A percentile compares a stretch with the other conserved stretches of the same genome.
Evolutionary conservation across 2,888 invertebrate species (phyloP).

Genomic region (Andrena bicolor): DNA sequence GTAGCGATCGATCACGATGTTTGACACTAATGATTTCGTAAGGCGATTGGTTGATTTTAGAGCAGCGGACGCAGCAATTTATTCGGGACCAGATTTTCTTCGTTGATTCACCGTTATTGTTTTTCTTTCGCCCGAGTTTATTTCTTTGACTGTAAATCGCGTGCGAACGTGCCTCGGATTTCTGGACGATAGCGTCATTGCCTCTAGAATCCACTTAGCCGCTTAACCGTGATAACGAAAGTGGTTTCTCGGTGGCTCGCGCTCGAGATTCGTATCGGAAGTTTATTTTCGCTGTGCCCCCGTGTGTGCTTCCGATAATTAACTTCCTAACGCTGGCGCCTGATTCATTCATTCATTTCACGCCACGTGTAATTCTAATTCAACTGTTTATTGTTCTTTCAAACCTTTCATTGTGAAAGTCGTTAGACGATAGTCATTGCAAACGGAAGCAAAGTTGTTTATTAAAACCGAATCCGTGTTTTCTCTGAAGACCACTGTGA

Average conservation of each 20-base stretch:
- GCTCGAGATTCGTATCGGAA: slow-evolving; percentile 22
- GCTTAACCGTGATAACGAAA: slow-evolving; percentile 50
- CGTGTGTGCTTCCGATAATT: slow-evolving; percentile 20
- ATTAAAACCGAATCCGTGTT: neutral
- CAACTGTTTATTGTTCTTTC: neutral
- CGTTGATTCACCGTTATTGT: neutral
- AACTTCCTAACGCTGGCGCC: slow-evolving; percentile 7
- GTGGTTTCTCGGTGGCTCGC: slow-evolving; percentile 12
- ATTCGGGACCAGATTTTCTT: neutral
- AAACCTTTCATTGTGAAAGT: neutral
- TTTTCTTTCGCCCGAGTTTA: slow-evolving; percentile 12
- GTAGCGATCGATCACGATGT: neutral
- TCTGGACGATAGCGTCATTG: slow-evolving; percentile 42
- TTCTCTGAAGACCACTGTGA: neutral
- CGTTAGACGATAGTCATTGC: neutral
- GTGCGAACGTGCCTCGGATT: slow-evolving; percentile 21
- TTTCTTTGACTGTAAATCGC: slow-evolving; percentile 13
- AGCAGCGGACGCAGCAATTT: no score
- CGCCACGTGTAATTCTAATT: neutral
- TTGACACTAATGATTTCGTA: neutral
- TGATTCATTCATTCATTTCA: neutral
- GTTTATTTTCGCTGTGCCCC: slow-evolving; percentile 36
- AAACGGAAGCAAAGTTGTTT: neutral
- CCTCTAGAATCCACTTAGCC: slow-evolving; percentile 37
- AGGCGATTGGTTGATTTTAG: neutral